A percentile compares a stretch with the other conserved stretches of the same genome.
These are phyloP conservation scores for Varecia variegata DNA, from an alignment of 2,797 vertebrate genomes.

Conservation along the genomic window DNA sequence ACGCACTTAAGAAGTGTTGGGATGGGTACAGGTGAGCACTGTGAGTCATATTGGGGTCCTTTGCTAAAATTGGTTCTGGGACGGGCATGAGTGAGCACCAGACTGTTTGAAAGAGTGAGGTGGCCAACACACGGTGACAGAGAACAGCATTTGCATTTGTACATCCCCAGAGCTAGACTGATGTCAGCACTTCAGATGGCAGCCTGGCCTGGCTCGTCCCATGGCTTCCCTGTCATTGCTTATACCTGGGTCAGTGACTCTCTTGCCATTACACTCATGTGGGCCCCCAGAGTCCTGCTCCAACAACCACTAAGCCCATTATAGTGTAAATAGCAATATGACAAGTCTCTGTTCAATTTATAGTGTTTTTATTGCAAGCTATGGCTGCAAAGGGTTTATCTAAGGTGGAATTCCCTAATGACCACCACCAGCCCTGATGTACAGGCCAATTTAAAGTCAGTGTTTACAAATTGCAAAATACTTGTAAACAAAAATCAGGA, in stretches of 20 bases:
- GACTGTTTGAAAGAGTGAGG: neutral
- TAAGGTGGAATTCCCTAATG: constrained; percentile 3
- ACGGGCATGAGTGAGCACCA: neutral
- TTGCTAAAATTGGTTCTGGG: neutral
- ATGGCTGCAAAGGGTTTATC: neutral
- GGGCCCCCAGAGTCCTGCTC: neutral
- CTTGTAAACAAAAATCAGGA: constrained; percentile 45
- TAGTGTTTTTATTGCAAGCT: neutral
- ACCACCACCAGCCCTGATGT: neutral
- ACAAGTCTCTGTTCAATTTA: constrained; percentile 22
- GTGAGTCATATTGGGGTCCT: neutral
- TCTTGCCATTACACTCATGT: neutral
- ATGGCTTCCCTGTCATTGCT: neutral
- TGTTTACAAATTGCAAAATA: constrained; percentile 36
- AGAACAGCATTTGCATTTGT: neutral
- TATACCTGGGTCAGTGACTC: neutral
- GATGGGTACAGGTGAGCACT: neutral
- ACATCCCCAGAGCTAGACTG: neutral
- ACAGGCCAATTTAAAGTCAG: constrained; percentile 17
- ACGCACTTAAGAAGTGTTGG: neutral
- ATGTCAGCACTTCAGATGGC: fast-evolving
- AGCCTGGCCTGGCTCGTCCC: neutral
- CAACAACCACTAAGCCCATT: neutral
- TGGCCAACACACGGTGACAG: neutral
- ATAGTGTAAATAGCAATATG: constrained; percentile 31